Evolutionary conservation across 53 echinoderm and acorn worm genomes (phyloP).

Genomic region (Arbacia lixula): DNA sequence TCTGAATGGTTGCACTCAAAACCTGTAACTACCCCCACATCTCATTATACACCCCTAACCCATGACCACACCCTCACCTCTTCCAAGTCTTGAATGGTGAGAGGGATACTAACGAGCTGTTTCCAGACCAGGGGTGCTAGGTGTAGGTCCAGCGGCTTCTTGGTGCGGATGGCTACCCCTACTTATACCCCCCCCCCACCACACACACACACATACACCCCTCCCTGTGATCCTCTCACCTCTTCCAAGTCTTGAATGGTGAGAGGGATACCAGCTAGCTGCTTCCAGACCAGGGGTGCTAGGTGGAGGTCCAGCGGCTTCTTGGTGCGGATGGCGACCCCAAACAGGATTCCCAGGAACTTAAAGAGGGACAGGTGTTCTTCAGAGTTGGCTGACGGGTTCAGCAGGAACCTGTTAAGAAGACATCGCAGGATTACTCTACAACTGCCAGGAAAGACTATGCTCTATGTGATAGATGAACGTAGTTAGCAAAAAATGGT

Average conservation of each 20-base stretch:
- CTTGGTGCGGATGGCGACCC: slow-evolving; percentile 97
- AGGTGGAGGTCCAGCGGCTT: slow-evolving; percentile 98
- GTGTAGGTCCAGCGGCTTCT: slow-evolving; percentile 97
- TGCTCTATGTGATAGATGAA: too few species aligned
- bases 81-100: slow-evolving; percentile 90
- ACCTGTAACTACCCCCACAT: too few species aligned
- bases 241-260: slow-evolving; percentile 93
- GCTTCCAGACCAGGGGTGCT: slow-evolving; percentile 98
- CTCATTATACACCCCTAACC: too few species aligned
- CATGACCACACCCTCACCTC: too few species aligned
- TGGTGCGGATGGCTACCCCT: slow-evolving; percentile 95
- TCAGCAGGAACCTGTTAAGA: slow-evolving; percentile 82
- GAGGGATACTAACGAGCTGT: slow-evolving; percentile 91
- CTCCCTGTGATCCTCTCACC: too few species aligned
- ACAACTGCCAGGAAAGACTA: too few species aligned
- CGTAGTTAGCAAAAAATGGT: too few species aligned
- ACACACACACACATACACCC: too few species aligned
- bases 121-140: slow-evolving; percentile 98
- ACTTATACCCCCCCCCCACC: slow-evolving; percentile 87
- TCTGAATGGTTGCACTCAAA: too few species aligned
- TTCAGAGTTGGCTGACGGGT: slow-evolving; percentile 82
- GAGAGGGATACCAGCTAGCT: slow-evolving; percentile 91
- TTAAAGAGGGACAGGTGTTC: slow-evolving; percentile 91
- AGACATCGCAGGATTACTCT: too few species aligned
- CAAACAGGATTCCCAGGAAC: slow-evolving; percentile 94